These are phyloP conservation scores for Rhagologus leucostigma DNA, from an alignment of 2,113 vertebrate genomes.

Conservation along the genomic window DNA sequence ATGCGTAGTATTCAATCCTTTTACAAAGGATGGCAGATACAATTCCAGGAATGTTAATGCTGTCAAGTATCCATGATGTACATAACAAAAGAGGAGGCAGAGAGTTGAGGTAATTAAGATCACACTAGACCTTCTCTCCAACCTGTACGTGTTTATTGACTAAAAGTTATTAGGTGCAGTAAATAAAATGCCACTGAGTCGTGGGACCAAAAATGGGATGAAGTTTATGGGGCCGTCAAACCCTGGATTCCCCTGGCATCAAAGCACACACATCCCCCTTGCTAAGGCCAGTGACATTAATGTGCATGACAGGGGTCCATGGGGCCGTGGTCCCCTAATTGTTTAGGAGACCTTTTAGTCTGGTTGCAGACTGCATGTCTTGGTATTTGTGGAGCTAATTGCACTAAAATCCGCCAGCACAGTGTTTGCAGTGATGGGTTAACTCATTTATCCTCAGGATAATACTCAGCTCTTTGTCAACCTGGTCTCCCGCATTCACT, in stretches of 20 bases:
- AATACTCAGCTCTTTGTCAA: slow-evolving; percentile 58
- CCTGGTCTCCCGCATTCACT: not conserved
- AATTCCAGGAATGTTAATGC: slow-evolving; percentile 85
- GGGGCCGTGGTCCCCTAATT: slow-evolving; percentile 72
- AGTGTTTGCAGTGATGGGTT: slow-evolving; percentile 51
- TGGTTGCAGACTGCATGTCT: slow-evolving; percentile 73
- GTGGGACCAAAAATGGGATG: slow-evolving; percentile 34
- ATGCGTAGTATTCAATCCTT: slow-evolving; percentile 72
- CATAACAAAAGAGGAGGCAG: slow-evolving; percentile 68
- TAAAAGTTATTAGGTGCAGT: slow-evolving; percentile 63
- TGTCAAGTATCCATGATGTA: slow-evolving; percentile 70
- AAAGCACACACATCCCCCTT: slow-evolving; percentile 69
- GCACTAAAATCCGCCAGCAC: slow-evolving; percentile 56
- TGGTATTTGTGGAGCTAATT: slow-evolving; percentile 78
- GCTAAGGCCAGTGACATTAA: slow-evolving; percentile 71
- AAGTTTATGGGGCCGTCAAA: slow-evolving; percentile 49
- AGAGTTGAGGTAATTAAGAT: slow-evolving; percentile 71
- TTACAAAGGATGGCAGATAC: slow-evolving; percentile 74
- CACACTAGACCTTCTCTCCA: slow-evolving; percentile 49
- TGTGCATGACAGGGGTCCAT: slow-evolving; percentile 78
- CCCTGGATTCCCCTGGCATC: slow-evolving; percentile 67
- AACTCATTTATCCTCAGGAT: slow-evolving; percentile 62
- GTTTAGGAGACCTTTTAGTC: slow-evolving; percentile 79
- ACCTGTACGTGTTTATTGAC: slow-evolving; percentile 66
- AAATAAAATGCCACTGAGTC: slow-evolving; percentile 67